Conservation (phyloP, 2,113 vertebrate species). For the Brachypodius melanocephalos region DNA sequence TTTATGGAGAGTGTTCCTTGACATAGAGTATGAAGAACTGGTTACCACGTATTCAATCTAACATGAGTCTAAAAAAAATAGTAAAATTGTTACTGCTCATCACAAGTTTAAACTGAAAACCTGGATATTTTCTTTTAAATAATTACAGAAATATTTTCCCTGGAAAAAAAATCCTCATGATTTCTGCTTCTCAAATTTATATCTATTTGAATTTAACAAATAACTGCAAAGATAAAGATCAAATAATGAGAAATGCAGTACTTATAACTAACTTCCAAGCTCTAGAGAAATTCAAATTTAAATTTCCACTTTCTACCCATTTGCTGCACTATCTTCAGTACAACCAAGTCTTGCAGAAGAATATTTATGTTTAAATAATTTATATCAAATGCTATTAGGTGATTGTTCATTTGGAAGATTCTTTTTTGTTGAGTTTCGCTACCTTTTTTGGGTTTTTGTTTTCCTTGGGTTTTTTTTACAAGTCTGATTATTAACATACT, state of each 20-base stretch:
- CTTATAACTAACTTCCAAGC: neutral
- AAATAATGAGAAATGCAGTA: neutral
- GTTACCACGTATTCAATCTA: neutral
- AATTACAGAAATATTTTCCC: neutral
- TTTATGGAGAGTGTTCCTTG: rapidly evolving
- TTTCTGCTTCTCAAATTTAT: neutral
- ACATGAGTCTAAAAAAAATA: neutral
- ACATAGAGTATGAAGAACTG: neutral
- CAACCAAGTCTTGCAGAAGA: neutral
- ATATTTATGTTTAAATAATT: neutral
- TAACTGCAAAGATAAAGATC: neutral
- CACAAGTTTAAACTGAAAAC: neutral
- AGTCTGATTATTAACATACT: neutral
- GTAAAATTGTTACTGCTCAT: neutral
- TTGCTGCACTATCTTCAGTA: neutral
- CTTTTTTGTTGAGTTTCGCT: neutral
- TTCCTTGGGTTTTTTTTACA: too few relatives aligned
- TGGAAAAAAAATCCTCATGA: neutral
- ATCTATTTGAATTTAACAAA: neutral
- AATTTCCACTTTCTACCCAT: neutral
- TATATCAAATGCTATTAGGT: neutral
- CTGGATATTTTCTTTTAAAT: neutral
- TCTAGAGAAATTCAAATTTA: neutral
- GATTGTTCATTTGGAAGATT: neutral
- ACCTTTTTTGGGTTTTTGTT: neutral